Conservation (phyloP, 2,888 invertebrate genomes). For the Bombylius discolor region DNA sequence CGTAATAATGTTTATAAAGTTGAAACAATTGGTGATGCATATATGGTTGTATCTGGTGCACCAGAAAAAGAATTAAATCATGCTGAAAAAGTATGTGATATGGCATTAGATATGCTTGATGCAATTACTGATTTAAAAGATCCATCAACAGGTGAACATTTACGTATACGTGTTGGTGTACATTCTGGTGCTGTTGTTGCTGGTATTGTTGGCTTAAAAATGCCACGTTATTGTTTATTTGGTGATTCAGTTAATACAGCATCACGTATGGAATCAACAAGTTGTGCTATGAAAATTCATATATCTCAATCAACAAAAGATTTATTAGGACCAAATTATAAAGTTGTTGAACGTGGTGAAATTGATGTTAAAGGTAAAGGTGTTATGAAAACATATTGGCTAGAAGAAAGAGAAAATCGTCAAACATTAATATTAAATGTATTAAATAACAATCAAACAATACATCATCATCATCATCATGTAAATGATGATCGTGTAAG, state of each 20-base stretch:
- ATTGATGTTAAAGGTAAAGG: constrained; percentile 87
- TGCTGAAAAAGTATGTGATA: constrained; percentile 83
- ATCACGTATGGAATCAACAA: constrained; percentile 85
- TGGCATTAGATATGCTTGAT: constrained; percentile 94
- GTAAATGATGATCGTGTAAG: constrained; percentile 18
- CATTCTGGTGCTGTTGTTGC: constrained; percentile 88
- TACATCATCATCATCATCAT: constrained; percentile 8
- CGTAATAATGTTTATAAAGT: constrained; percentile 92
- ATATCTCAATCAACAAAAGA: constrained; percentile 81
- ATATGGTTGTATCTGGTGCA: constrained; percentile 95
- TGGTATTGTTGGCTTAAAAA: constrained; percentile 86
- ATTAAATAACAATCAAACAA: background rate
- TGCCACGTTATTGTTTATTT: constrained; percentile 62
- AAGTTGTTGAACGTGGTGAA: constrained; percentile 65
- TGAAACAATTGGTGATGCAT: constrained; percentile 96
- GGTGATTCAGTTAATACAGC: constrained; percentile 88
- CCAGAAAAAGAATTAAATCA: constrained; percentile 83
- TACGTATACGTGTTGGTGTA: constrained; percentile 73
- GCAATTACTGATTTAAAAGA: constrained; percentile 84
- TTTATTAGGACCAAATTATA: constrained; percentile 58
- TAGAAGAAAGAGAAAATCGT: constrained; percentile 58
- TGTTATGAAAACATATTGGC: constrained; percentile 82
- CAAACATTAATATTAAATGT: constrained; percentile 31
- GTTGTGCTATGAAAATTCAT: constrained; percentile 87
- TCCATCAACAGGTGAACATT: constrained; percentile 77